phyloP scores from a whole-genome alignment of 2,888 invertebrate genomes.

The Pharmacophagus antenor region DNA sequence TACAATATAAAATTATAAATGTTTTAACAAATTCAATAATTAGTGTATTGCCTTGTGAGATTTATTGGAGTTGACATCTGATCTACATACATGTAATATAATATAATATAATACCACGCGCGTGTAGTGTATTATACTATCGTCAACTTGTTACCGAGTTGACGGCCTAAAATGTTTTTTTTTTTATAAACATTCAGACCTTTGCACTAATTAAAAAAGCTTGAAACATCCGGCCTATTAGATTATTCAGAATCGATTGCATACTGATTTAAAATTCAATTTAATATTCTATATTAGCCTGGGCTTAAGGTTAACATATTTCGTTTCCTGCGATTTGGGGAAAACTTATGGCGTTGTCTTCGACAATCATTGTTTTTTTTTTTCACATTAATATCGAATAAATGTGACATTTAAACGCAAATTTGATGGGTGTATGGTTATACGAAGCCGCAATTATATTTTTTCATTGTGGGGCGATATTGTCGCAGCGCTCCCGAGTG shows the following conservation, averaged over 20 bases:
- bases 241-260: conserved; percentile 65
- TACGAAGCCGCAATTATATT: conserved; percentile 21
- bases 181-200: conserved; percentile 58
- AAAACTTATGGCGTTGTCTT: conserved; percentile 44
- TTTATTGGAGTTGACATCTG: too few relatives aligned
- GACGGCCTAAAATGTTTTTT: conserved; percentile 52
- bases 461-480: conserved; percentile 34
- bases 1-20: background rate
- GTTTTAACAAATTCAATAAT: too few relatives aligned
- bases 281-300: conserved; percentile 57
- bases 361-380: conserved; percentile 57
- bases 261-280: conserved; percentile 71
- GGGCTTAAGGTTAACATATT: conserved; percentile 56
- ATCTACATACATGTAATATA: background rate
- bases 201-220: conserved; percentile 72
- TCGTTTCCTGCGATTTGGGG: conserved; percentile 64
- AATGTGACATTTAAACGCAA: conserved; percentile 45
- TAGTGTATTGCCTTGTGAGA: background rate
- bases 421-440: conserved; percentile 40
- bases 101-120: too few relatives aligned
- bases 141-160: conserved; percentile 41
- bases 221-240: conserved; percentile 62
- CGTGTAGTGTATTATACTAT: conserved; percentile 13
- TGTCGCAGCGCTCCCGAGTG: conserved; percentile 47
- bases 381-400: conserved; percentile 36